Evolutionary conservation across 2,888 invertebrate genomes (phyloP).

Genomic region (Steromphala cineraria): DNA sequence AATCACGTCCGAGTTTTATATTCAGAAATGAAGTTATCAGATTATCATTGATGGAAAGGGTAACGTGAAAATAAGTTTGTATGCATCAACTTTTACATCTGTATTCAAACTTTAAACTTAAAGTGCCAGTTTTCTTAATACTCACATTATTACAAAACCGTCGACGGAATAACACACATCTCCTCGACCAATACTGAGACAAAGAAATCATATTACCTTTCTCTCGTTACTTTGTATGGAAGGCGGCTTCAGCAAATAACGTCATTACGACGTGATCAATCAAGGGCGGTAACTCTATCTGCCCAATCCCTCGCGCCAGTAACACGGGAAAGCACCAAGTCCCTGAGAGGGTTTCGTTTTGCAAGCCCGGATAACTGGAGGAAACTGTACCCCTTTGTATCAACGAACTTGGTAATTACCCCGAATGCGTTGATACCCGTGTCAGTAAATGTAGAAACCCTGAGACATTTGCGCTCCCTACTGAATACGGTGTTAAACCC

Average conservation of each 20-base stretch:
- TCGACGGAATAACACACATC: too few relatives aligned
- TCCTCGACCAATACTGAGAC: not conserved
- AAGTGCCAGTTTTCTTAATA: too few relatives aligned
- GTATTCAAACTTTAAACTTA: too few relatives aligned
- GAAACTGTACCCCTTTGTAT: conserved; percentile 25
- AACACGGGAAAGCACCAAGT: not conserved
- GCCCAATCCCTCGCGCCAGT: not conserved
- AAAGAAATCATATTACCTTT: not conserved
- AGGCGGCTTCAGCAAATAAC: not conserved
- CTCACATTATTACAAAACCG: too few relatives aligned
- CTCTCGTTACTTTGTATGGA: not conserved
- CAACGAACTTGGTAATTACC: conserved; percentile 15
- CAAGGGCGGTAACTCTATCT: not conserved
- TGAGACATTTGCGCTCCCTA: conserved; percentile 5
- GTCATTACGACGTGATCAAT: not conserved
- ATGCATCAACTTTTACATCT: too few relatives aligned
- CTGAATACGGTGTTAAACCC: conserved; percentile 3
- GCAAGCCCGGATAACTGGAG: not conserved
- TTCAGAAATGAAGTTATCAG: too few relatives aligned
- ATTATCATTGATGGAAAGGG: too few relatives aligned
- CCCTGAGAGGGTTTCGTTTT: conserved; percentile 21
- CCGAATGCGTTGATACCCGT: not conserved
- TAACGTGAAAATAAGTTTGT: too few relatives aligned
- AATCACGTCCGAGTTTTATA: too few relatives aligned
- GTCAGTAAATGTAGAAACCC: conserved; percentile 17